phyloP scores from a whole-genome alignment of 2,888 invertebrate genomes.

The Platycnemis pennipes region DNA sequence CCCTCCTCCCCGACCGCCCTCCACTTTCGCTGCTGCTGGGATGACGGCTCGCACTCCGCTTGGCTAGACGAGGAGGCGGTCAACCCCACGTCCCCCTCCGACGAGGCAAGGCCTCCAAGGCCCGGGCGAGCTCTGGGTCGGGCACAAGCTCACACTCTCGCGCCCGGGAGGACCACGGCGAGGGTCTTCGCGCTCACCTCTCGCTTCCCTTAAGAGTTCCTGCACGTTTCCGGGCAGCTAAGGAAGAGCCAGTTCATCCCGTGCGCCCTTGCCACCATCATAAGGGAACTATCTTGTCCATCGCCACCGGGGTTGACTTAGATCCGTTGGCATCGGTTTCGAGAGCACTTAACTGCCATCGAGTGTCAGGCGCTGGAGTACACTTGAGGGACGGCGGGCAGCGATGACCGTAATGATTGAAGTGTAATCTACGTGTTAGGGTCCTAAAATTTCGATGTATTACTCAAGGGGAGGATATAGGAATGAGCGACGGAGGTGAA shows the following conservation, averaged over 20 bases:
- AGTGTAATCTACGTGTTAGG: not conserved
- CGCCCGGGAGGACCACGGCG: not conserved
- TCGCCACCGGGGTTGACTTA: not conserved
- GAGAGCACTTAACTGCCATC: not conserved
- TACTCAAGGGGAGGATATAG: not conserved
- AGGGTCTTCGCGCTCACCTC: too few species aligned
- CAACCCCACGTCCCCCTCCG: not conserved
- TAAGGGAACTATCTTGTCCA: not conserved
- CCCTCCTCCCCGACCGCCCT: slow-evolving; percentile 31
- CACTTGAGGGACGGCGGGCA: not conserved
- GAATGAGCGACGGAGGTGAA: not conserved
- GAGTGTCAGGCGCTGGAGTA: not conserved
- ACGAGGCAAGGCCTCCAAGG: not conserved
- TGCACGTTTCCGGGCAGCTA: not conserved
- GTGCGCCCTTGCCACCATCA: not conserved
- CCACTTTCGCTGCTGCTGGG: slow-evolving; percentile 29
- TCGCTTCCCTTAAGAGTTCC: not conserved
- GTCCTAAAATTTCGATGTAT: not conserved
- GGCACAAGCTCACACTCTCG: not conserved
- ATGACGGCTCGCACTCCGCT: not conserved
- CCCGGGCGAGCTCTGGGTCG: not conserved
- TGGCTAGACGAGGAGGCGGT: not conserved
- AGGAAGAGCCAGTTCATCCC: not conserved
- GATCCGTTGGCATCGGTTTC: not conserved
- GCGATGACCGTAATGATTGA: not conserved